Evolutionary conservation across 2,113 vertebrate species (phyloP).

Genomic region (Colinus virginianus): DNA sequence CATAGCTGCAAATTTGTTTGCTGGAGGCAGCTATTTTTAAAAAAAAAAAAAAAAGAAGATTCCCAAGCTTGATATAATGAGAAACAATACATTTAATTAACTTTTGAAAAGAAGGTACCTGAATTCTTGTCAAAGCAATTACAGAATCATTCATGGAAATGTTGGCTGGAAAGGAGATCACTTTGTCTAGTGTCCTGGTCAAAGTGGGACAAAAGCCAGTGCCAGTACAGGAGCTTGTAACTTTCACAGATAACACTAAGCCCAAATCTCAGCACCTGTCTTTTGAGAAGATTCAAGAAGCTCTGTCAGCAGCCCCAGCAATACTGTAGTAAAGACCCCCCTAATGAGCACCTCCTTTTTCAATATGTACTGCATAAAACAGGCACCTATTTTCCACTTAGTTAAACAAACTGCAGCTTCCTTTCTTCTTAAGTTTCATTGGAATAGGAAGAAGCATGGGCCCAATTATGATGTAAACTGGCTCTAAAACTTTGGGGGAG

Average conservation of each 20-base stretch:
- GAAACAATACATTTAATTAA: conserved; percentile 25
- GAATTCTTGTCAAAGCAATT: conserved; percentile 11
- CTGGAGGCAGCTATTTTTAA: not conserved
- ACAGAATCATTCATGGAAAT: not conserved
- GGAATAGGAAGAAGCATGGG: not conserved
- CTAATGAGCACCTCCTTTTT: not conserved
- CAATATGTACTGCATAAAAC: not conserved
- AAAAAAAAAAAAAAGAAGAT: not conserved
- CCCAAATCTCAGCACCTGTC: not conserved
- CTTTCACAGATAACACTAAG: not conserved
- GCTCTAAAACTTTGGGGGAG: not conserved
- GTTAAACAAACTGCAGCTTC: not conserved
- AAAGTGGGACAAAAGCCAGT: not conserved
- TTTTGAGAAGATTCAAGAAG: not conserved
- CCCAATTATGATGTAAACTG: not conserved
- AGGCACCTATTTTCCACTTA: not conserved
- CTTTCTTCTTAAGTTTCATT: not conserved
- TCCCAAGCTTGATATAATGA: not conserved
- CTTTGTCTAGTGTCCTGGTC: rapidly evolving
- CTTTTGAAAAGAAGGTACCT: not conserved
- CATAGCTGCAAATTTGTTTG: conserved; percentile 22
- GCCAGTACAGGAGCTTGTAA: not conserved
- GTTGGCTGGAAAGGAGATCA: conserved; percentile 7
- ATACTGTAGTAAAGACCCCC: not conserved
- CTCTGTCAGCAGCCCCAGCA: not conserved